These are phyloP conservation scores for Alitta virens DNA, from an alignment of 2,888 invertebrate genomes.

Conservation along the genomic window DNA sequence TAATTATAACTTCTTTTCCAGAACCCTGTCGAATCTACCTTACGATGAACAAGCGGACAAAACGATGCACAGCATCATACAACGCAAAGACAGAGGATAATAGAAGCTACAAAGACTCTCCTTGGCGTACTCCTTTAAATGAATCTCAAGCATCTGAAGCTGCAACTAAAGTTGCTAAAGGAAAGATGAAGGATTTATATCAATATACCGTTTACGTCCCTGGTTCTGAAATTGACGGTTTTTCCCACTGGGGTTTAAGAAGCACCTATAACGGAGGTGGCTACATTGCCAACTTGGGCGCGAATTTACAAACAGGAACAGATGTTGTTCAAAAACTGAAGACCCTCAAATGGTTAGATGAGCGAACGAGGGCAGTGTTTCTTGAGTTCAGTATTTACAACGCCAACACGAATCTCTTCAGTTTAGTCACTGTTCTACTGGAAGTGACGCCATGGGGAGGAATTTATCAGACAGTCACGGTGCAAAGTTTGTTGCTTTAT, in stretches of 20 bases:
- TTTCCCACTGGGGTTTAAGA: slow-evolving; percentile 33
- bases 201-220: too few relatives aligned
- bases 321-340: slow-evolving; percentile 24
- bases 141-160: slow-evolving; percentile 15
- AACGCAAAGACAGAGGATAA: too few relatives aligned
- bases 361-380: slow-evolving; percentile 39
- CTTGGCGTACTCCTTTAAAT: too few relatives aligned
- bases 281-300: slow-evolving; percentile 37
- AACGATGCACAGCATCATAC: too few relatives aligned
- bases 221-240: slow-evolving; percentile 30
- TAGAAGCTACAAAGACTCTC: too few relatives aligned
- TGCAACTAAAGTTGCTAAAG: not conserved
- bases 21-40: too few relatives aligned
- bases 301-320: slow-evolving; percentile 23
- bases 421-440: slow-evolving; percentile 34
- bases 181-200: too few relatives aligned
- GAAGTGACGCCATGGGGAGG: slow-evolving; percentile 34
- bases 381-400: slow-evolving; percentile 45
- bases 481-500: slow-evolving; percentile 11
- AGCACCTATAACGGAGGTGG: slow-evolving; percentile 40
- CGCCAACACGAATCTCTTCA: slow-evolving; percentile 40
- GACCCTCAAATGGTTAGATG: slow-evolving; percentile 37
- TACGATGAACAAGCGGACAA: too few relatives aligned
- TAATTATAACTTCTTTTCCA: too few relatives aligned
- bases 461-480: not conserved